Base-by-base conservation (phyloP, 2,888 invertebrate species). In the Epirrhoe tristata region DNA sequence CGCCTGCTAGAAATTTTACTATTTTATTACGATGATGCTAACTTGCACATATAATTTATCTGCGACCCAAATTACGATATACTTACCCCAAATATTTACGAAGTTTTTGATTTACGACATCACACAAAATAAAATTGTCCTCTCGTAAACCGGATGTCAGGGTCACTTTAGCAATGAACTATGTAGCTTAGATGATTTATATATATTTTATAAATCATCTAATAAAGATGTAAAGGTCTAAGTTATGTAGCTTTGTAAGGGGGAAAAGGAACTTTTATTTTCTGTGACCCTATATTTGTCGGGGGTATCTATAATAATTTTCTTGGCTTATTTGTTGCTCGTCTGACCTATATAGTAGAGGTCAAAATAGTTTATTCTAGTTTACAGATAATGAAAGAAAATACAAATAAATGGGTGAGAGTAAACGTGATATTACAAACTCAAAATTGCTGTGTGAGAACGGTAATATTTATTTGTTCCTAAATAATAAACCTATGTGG, bases 231-330 rank as follows among this genome's bases (percentile, higher is more conserved):
- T 32, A 6, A 6, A 6, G 12, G 39, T n/a, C n/a, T n/a, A n/a
- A n/a, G n/a, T n/a, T n/a, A n/a, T n/a, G n/a, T n/a, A 10, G 10
- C 43, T 8, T 43, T 10, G 43, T 12, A 43, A 16, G 48, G 48
- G 16, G 14, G 1, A 48, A 48, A 48, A 1, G 16, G 14, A 16
- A 48, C 48, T 48, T 48, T 16, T 48, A 48, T 48, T 48, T 48
- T 6, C 48, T 5, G 16, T 7, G 12, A 48, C 48, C 6, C 14
- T 16, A 16, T 48, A 24, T 46, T 48, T 48, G 48, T 48, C 14
- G 16, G 48, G 46, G 48, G 48, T 14, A 16, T 48, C 48, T 48
- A 16, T 48, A 48, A 16, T 48, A 48, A 48, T 48, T 48, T 48
- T 48, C 48, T 48, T 48, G 48, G 48, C 16, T 48, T 48, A 48